These are phyloP conservation scores for Pelusios castaneus DNA, from an alignment of 2,113 vertebrate species.

Conservation along the genomic window DNA sequence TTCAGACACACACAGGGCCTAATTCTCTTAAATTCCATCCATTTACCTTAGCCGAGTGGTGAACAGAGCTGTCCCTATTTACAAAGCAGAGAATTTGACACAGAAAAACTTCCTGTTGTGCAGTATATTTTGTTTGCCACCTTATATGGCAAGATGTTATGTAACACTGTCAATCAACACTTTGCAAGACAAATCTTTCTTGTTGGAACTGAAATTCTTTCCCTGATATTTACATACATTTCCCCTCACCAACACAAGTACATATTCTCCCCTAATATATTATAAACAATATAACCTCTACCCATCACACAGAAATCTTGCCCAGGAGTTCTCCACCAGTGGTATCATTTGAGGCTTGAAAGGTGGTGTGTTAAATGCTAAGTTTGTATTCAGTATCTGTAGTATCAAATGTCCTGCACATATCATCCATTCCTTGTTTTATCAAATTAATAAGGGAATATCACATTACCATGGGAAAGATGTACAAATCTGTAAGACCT, in stretches of 20 bases:
- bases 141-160: background rate
- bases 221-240: background rate
- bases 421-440: background rate
- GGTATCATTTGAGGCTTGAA: background rate
- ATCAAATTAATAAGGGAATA: background rate
- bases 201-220: background rate
- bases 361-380: background rate
- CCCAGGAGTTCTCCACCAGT: background rate
- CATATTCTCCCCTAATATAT: background rate
- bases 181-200: conserved; percentile 33
- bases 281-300: no score
- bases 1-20: background rate
- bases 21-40: background rate
- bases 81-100: background rate
- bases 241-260: background rate
- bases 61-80: background rate
- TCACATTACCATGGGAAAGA: background rate
- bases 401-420: background rate
- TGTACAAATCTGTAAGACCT: background rate
- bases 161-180: background rate
- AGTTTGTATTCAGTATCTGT: background rate
- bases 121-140: background rate
- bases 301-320: background rate
- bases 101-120: background rate
- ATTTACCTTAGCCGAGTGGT: background rate